phyloP scores from a whole-genome alignment of 2,113 vertebrate species.

The Raja brachyura region DNA sequence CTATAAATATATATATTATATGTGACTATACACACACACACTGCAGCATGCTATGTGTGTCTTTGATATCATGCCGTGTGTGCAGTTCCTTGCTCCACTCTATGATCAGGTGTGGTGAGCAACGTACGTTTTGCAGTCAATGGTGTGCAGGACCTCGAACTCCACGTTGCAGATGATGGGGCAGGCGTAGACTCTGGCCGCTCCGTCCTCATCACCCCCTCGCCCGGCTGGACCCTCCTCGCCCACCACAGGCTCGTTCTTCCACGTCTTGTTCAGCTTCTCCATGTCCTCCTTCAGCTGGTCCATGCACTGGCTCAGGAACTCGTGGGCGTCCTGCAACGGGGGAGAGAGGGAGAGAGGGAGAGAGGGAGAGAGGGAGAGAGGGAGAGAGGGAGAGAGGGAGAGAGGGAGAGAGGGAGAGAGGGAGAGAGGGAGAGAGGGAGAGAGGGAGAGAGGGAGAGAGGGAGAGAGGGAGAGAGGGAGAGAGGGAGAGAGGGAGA shows the following conservation, averaged over 20 bases:
- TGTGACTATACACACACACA: too few species aligned
- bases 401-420: too few species aligned
- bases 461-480: too few species aligned
- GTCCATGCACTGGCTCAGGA: conserved; percentile 95
- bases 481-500: too few species aligned
- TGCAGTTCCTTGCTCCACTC: not conserved
- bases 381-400: too few species aligned
- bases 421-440: too few species aligned
- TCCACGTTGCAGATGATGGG: conserved; percentile 90
- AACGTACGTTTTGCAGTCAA: conserved; percentile 87
- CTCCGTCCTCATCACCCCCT: conserved; percentile 66
- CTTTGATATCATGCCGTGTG: too few species aligned
- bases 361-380: too few species aligned
- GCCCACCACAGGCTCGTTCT: conserved; percentile 61
- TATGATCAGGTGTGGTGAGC: not conserved
- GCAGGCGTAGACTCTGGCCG: conserved; percentile 83
- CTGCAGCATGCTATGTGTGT: too few species aligned
- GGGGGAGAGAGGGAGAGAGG: too few species aligned
- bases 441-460: too few species aligned
- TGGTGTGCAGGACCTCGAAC: conserved; percentile 96
- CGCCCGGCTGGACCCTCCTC: conserved; percentile 59
- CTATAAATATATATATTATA: too few species aligned
- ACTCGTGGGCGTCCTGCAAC: conserved; percentile 89
- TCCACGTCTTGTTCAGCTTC: conserved; percentile 89
- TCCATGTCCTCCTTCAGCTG: conserved; percentile 96